Evolutionary conservation across 2,113 vertebrate species (phyloP).

Genomic region (Heterocephalus glaber): DNA sequence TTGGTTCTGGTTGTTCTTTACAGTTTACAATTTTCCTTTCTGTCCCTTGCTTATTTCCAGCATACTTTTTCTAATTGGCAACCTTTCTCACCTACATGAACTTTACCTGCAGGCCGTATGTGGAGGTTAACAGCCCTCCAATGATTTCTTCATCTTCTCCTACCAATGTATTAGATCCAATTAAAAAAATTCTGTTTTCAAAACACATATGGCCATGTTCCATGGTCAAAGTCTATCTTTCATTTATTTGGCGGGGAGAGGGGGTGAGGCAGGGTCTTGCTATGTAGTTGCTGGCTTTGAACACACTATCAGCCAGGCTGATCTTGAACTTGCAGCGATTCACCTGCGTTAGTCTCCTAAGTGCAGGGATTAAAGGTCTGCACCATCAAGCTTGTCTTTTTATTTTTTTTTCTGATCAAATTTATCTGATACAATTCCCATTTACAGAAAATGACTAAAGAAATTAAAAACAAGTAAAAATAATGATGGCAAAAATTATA

Average conservation of each 20-base stretch:
- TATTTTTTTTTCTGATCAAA: not conserved
- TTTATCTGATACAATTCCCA: not conserved
- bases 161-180: not conserved
- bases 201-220: not conserved
- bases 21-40: not conserved
- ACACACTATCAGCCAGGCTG: no score
- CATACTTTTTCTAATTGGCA: not conserved
- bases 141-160: not conserved
- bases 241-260: not conserved
- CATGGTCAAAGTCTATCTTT: not conserved
- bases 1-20: not conserved
- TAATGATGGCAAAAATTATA: not conserved
- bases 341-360: not conserved
- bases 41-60: not conserved
- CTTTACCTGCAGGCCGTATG: accelerated
- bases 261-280: not conserved
- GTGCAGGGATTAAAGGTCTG: not conserved
- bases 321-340: not conserved
- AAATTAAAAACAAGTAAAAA: not conserved
- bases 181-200: not conserved
- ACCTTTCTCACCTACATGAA: not conserved
- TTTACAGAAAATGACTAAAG: not conserved
- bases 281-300: no score
- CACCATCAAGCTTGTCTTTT: not conserved
- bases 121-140: not conserved